These are phyloP conservation scores for Halisarca cf. caerulea DNA, from an alignment of 37 sponge, comb jelly and placozoan genomes.

Conservation along the genomic window DNA sequence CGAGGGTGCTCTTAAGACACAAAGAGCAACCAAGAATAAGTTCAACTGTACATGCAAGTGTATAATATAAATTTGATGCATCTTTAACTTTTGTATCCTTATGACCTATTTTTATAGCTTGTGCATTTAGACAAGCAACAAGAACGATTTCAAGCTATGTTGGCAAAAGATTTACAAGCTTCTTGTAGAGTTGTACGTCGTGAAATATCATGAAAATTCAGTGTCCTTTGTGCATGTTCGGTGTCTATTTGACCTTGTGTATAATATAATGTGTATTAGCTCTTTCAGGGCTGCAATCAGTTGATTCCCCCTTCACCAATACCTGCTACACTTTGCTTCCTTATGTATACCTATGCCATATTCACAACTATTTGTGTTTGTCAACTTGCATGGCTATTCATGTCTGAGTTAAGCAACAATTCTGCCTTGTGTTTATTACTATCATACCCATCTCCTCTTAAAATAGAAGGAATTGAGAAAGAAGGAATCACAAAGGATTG, in stretches of 20 bases:
- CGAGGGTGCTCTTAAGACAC: neutral
- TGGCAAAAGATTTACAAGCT: neutral
- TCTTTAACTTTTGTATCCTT: neutral
- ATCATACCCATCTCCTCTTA: too few relatives aligned
- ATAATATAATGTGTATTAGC: too few relatives aligned
- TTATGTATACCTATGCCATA: too few relatives aligned
- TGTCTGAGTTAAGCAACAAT: too few relatives aligned
- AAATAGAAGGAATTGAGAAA: neutral
- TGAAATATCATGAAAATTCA: too few relatives aligned
- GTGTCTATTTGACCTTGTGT: too few relatives aligned
- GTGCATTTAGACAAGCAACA: neutral
- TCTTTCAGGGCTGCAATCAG: too few relatives aligned
- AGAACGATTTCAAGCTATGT: neutral
- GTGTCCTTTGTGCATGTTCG: too few relatives aligned
- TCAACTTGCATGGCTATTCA: too few relatives aligned
- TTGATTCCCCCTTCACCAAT: neutral
- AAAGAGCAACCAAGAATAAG: neutral
- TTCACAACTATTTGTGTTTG: too few relatives aligned
- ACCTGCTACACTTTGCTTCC: neutral
- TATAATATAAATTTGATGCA: neutral
- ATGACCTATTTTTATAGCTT: neutral
- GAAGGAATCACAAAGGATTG: neutral
- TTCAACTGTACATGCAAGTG: neutral
- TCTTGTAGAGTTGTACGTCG: neutral
- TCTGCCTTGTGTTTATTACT: too few relatives aligned